Evolutionary conservation across 2,888 invertebrate species (phyloP).

Genomic region (Parapristionchus giblindavisi): DNA sequence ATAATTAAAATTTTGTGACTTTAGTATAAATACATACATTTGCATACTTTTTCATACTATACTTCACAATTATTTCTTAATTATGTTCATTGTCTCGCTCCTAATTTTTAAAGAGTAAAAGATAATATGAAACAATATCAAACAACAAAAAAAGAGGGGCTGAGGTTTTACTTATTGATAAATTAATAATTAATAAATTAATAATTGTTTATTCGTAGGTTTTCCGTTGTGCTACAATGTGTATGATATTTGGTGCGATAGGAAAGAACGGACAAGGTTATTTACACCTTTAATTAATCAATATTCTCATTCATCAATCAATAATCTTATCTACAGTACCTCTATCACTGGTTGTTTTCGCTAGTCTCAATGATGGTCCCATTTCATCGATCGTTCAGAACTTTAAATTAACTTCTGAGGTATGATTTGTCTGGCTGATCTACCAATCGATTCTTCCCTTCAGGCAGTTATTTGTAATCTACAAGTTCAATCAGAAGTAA

Average conservation of each 20-base stretch:
- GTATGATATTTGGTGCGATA: slow-evolving; percentile 58
- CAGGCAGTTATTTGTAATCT: slow-evolving; percentile 51
- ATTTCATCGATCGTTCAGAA: slow-evolving; percentile 60
- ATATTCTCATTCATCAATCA: background rate
- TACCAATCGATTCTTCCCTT: background rate
- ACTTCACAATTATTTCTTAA: too few species aligned
- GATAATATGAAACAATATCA: too few species aligned
- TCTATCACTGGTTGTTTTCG: slow-evolving; percentile 52
- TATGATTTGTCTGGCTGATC: background rate
- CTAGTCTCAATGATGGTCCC: slow-evolving; percentile 59
- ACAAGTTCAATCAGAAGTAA: slow-evolving; percentile 51
- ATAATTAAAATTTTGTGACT: too few species aligned
- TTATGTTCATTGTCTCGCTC: too few species aligned
- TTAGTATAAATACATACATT: too few species aligned
- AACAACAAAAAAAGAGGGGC: too few species aligned
- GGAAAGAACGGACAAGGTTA: slow-evolving; percentile 60
- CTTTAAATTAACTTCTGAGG: slow-evolving; percentile 50
- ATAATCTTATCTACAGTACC: slow-evolving; percentile 46
- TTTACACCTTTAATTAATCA: background rate
- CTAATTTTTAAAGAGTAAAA: too few species aligned
- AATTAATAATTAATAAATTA: too few species aligned
- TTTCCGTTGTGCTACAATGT: slow-evolving; percentile 62
- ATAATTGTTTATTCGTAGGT: slow-evolving; percentile 44
- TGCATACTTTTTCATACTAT: too few species aligned
- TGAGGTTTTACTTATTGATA: too few species aligned